These are phyloP conservation scores for Acanthosepion esculentum DNA, from an alignment of 2,888 invertebrate species.

Conservation along the genomic window DNA sequence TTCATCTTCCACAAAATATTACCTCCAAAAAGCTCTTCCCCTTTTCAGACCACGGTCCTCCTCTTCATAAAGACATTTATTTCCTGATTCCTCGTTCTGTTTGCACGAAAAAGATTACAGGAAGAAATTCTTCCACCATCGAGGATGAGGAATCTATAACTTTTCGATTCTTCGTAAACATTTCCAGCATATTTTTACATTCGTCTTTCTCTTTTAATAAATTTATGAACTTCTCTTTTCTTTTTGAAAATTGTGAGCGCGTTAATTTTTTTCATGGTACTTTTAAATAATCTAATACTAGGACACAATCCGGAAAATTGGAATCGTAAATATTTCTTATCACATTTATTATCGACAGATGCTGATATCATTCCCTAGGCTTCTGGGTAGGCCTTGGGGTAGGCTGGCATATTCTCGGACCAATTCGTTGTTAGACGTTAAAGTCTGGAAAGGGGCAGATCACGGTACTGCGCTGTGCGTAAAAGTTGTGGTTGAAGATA, in stretches of 20 bases:
- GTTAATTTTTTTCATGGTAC: not conserved
- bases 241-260: not conserved
- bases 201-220: not conserved
- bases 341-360: not conserved
- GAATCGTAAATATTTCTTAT: conserved; percentile 13
- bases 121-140: not conserved
- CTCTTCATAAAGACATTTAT: not conserved
- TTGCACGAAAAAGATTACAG: not conserved
- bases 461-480: not conserved
- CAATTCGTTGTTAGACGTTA: not conserved
- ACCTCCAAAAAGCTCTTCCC: not conserved
- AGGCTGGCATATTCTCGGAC: no score
- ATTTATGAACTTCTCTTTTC: not conserved
- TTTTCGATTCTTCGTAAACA: not conserved
- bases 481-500: not conserved
- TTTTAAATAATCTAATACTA: not conserved
- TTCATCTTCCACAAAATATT: not conserved
- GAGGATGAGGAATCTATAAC: not conserved
- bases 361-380: not conserved
- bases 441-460: not conserved
- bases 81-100: not conserved
- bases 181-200: not conserved
- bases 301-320: not conserved
- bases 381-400: not conserved
- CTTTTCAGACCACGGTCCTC: not conserved